Evolutionary conservation across 2,888 invertebrate genomes (phyloP).

Genomic region (Drosophila pegasa): DNA sequence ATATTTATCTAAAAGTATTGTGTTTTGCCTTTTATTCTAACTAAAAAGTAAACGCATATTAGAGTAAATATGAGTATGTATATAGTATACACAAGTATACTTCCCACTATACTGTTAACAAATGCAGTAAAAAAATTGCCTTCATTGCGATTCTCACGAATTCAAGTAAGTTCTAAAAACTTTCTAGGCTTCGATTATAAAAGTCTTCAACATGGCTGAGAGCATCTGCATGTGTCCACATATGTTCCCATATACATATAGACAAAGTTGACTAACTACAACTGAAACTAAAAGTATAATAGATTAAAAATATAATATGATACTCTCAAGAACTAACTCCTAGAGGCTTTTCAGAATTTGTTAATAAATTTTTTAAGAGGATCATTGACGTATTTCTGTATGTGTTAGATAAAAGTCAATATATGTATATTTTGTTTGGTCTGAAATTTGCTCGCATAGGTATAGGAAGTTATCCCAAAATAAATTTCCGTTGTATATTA

Average conservation of each 20-base stretch:
- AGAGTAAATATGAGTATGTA: neutral
- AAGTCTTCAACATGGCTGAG: neutral
- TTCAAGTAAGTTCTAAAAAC: neutral
- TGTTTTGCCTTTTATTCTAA: slow-evolving; percentile 10
- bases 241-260: neutral
- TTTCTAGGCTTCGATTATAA: neutral
- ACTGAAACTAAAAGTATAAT: neutral
- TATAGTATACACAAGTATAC: neutral
- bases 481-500: neutral
- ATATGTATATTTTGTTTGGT: too few species aligned
- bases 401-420: too few species aligned
- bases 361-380: neutral
- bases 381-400: too few species aligned
- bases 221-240: neutral
- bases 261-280: neutral
- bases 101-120: neutral
- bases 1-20: slow-evolving; percentile 18
- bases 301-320: neutral
- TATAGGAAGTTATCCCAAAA: too few species aligned
- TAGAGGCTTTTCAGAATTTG: neutral
- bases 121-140: neutral
- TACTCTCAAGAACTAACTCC: neutral
- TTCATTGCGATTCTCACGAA: neutral
- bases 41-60: slow-evolving; percentile 1
- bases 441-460: too few species aligned